Evolutionary conservation across 1,140 invertebrate genomes (phyloP), one percentile per base, ranked within the genome.

Genomic region (Cydia pomonella): DNA sequence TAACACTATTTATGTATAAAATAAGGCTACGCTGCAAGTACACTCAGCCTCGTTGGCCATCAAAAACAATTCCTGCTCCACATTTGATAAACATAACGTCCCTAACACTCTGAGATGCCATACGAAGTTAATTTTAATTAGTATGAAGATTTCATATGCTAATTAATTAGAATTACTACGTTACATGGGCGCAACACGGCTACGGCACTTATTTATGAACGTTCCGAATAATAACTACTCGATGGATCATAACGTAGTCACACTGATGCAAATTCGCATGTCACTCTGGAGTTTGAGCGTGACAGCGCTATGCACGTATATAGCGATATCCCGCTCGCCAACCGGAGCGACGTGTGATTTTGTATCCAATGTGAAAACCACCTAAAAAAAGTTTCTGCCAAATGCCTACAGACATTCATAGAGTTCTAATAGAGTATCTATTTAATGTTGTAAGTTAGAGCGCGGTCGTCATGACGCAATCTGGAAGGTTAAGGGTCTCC

Each of bases 51-150:
- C n/a, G 50, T 21, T 9, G 21, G 21, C 7, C n/a, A 59, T 23
- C 50, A 18, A 21, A 59, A 59, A 23, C 53, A 59, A 59, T 59
- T 59, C 53, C 53, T 18, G 53, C 53, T 59, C 7, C 53, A 59
- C 53, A 59, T 18, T n/a, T 0, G 4, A 7, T 23, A 59, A 23
- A 21, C 18, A 10, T 59, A 59, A 21, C n/a, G 23, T 21, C 50
- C 47, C 1, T 59, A 53, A 53, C 16, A 23, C 53, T 83, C 29
- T 33, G 33, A 69, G 82, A 85, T 85, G 84, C 83, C 82, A 82
- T 80, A 82, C 73, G 83, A 82, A 83, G 77, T 86, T 84, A 83
- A 87, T 75, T 81, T 84, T 87, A 87, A 78, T 75, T 75, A 74
- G 78, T 86, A 86, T 84, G 83, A 84, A 87, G 21, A 53, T 76